Evolutionary conservation across 1,140 invertebrate genomes (phyloP).

Genomic region (Papilio polyxenes): DNA sequence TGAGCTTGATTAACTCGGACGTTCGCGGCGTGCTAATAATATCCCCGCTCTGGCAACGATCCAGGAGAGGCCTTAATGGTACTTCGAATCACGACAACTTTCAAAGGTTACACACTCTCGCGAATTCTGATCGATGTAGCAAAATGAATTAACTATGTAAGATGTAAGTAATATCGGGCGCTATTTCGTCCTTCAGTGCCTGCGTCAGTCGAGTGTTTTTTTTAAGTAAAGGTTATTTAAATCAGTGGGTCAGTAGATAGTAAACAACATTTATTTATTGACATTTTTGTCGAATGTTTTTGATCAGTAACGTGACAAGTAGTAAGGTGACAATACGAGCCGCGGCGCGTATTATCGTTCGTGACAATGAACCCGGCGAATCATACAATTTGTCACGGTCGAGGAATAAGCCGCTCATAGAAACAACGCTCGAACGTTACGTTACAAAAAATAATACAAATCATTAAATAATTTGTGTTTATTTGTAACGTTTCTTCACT

Average conservation of each 20-base stretch:
- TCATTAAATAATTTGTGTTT: not conserved
- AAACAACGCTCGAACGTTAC: not conserved
- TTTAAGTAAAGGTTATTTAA: not conserved
- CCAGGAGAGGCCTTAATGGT: conserved; percentile 78
- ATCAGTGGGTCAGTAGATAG: not conserved
- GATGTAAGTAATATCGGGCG: not conserved
- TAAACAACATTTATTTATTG: not conserved
- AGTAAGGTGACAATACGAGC: conserved; percentile 3
- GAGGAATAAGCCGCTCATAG: conserved; percentile 9
- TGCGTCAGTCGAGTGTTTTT: no score
- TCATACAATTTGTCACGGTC: conserved; percentile 26
- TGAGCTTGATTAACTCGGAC: conserved; percentile 79
- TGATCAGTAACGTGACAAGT: not conserved
- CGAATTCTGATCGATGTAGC: conserved; percentile 42
- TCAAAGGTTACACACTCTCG: conserved; percentile 66
- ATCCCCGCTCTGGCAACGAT: conserved; percentile 71
- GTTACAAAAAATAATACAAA: not conserved
- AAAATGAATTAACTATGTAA: conserved; percentile 18
- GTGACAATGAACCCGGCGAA: conserved; percentile 27
- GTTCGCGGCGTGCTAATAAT: conserved; percentile 77
- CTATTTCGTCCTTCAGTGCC: no score
- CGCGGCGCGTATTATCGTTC: conserved; percentile 17
- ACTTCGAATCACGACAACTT: conserved; percentile 76
- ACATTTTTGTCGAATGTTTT: not conserved
- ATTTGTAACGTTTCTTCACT: not conserved